Base-by-base conservation (phyloP, 2,113 vertebrate genomes). In the Setophaga petechia region DNA sequence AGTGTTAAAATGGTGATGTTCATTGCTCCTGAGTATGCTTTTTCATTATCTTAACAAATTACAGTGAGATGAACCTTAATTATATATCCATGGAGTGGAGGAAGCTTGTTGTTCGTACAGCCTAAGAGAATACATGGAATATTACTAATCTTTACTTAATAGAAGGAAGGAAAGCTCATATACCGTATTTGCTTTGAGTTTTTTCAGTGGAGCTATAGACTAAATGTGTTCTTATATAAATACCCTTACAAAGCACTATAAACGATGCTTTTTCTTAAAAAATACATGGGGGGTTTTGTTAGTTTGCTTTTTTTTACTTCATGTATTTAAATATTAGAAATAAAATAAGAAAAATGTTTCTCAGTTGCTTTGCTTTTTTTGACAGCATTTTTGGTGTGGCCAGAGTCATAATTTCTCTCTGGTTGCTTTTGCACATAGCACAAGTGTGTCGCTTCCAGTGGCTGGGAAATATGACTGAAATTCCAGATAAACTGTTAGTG, bases 41-140 rank as follows among this genome's bases (percentile, higher is more conserved):
- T 65, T 97, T 54, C 41, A 87, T 94, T 93, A 89, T 68, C 39
- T 83, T 87, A 95, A 86, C 58, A 77, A 85, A 91, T 90, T 62
- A n/a, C 27, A 44, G 30, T n/a, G 39, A 85, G 28, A 10, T 68
- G 44, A 76, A 92, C 44, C 61, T 78, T 91, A 80, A 81, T 95
- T 93, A 72, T n/a, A n/a, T 14, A 15, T 81, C 57, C 3, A 11
- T 57, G 47, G 37, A 41, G 17, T 33, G 44, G 23, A 77, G 37
- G 52, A 89, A 52, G 61, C 44, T 88, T 72, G 5, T 57, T 84
- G 10, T 83, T 84, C 47, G 15, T 74, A 39, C 35, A 86, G 5
- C 35, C 41, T 59, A 61, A 55, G 59, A 88, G 55, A 80, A 77
- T 62, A 77, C 6, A 33, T 77, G 89, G 47, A 87, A 69, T 67